phyloP scores from a whole-genome alignment of 1,140 invertebrate genomes.

The Bombus sylvicola region DNA sequence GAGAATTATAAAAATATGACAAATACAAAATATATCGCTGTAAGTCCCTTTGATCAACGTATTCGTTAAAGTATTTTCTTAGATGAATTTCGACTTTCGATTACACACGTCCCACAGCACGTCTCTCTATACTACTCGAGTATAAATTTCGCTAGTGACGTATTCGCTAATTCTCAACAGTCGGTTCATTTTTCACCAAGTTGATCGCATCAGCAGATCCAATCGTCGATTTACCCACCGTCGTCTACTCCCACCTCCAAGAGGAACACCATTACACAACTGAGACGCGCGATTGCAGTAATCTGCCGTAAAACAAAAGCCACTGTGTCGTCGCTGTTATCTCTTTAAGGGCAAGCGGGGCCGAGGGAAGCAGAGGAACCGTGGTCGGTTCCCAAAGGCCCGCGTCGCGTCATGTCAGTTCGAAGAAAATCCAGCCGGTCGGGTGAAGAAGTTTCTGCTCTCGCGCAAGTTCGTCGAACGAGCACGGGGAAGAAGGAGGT shows the following conservation, averaged over 20 bases:
- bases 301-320: slow-evolving; percentile 1
- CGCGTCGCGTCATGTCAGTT: neutral
- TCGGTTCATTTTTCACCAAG: neutral
- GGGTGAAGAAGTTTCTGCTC: slow-evolving; percentile 21
- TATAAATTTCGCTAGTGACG: neutral
- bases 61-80: too few relatives aligned
- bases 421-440: slow-evolving; percentile 52
- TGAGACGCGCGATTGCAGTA: neutral
- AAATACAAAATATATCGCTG: too few relatives aligned
- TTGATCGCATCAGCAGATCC: neutral
- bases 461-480: slow-evolving; percentile 48
- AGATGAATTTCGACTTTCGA: too few relatives aligned
- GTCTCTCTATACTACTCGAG: neutral
- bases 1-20: too few relatives aligned
- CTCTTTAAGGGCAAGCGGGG: neutral
- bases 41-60: too few relatives aligned
- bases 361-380: neutral
- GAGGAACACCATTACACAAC: neutral
- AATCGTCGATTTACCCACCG: neutral
- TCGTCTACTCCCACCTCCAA: neutral
- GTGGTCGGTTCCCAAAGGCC: slow-evolving; percentile 4
- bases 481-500: slow-evolving; percentile 61
- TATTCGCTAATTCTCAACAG: neutral
- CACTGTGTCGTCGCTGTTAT: neutral
- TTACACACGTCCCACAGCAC: too few relatives aligned